These are phyloP conservation scores for Masnerella sp. DNA, from an alignment of 2,888 invertebrate species.

Conservation along the genomic window DNA sequence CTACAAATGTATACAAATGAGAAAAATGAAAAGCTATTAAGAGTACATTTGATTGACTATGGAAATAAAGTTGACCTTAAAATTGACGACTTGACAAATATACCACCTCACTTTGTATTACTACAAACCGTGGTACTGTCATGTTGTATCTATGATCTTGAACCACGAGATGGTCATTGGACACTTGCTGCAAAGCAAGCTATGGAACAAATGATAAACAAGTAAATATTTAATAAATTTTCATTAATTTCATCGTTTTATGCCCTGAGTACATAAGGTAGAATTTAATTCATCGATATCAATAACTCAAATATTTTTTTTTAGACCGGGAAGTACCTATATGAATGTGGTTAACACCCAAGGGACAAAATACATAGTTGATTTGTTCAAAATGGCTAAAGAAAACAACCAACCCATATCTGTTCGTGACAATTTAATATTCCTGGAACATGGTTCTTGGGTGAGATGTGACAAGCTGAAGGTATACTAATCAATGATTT, in stretches of 20 bases:
- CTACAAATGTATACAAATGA: slow-evolving; percentile 18
- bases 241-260: not conserved
- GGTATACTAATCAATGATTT: too few relatives aligned
- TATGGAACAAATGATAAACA: slow-evolving; percentile 15
- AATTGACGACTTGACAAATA: slow-evolving; percentile 14
- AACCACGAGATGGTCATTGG: slow-evolving; percentile 26
- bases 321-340: slow-evolving; percentile 20
- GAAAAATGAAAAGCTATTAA: not conserved
- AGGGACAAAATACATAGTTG: slow-evolving; percentile 72
- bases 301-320: not conserved
- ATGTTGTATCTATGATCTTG: slow-evolving; percentile 28
- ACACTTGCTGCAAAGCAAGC: slow-evolving; percentile 6
- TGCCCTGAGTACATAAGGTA: not conserved
- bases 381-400: slow-evolving; percentile 64
- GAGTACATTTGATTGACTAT: slow-evolving; percentile 33
- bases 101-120: slow-evolving; percentile 10
- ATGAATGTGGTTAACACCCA: slow-evolving; percentile 69
- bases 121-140: not conserved
- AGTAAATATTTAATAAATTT: slow-evolving; percentile 11
- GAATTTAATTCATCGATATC: not conserved
- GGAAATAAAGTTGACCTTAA: slow-evolving; percentile 17
- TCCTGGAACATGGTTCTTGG: slow-evolving; percentile 74
- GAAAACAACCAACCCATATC: slow-evolving; percentile 65
- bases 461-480: slow-evolving; percentile 59
- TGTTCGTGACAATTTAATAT: slow-evolving; percentile 77